Conservation (phyloP, 2,888 invertebrate genomes). For the Ophion ellenae region DNA sequence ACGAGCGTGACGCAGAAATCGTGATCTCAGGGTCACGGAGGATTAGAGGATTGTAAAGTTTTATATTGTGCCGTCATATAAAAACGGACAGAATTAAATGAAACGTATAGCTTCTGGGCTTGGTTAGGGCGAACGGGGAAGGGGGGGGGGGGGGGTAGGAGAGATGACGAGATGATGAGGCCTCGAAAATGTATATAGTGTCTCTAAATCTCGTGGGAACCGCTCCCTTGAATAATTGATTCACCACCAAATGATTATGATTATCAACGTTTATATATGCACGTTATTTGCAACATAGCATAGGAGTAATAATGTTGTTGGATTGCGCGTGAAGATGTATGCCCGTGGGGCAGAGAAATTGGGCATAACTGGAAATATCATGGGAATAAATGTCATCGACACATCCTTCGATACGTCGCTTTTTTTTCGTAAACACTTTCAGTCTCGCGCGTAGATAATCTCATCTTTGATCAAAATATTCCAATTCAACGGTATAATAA, state of each 20-base stretch:
- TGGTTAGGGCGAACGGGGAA: background rate
- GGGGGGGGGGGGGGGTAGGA: background rate
- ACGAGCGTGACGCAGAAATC: slow-evolving; percentile 34
- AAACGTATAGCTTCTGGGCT: slow-evolving; percentile 26
- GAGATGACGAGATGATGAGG: slow-evolving; percentile 3
- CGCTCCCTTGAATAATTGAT: slow-evolving; percentile 6
- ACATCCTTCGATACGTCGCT: too few relatives aligned
- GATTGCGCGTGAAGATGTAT: too few relatives aligned
- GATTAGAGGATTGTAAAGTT: slow-evolving; percentile 6
- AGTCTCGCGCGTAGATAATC: too few relatives aligned
- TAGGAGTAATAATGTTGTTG: too few relatives aligned
- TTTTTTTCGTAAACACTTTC: too few relatives aligned
- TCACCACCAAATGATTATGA: slow-evolving; percentile 23
- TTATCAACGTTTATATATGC: background rate
- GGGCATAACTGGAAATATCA: too few relatives aligned
- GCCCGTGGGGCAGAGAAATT: too few relatives aligned
- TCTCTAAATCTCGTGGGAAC: slow-evolving; percentile 22
- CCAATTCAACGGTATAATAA: too few relatives aligned
- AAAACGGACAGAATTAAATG: slow-evolving; percentile 19
- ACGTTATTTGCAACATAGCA: too few relatives aligned
- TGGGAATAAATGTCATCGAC: too few relatives aligned
- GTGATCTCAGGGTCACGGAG: slow-evolving; percentile 41
- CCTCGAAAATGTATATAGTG: slow-evolving; percentile 11
- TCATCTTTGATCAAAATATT: too few relatives aligned
- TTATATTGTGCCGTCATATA: slow-evolving; percentile 20